Conservation (phyloP, 2,888 invertebrate species). For the Baccha elongata region DNA sequence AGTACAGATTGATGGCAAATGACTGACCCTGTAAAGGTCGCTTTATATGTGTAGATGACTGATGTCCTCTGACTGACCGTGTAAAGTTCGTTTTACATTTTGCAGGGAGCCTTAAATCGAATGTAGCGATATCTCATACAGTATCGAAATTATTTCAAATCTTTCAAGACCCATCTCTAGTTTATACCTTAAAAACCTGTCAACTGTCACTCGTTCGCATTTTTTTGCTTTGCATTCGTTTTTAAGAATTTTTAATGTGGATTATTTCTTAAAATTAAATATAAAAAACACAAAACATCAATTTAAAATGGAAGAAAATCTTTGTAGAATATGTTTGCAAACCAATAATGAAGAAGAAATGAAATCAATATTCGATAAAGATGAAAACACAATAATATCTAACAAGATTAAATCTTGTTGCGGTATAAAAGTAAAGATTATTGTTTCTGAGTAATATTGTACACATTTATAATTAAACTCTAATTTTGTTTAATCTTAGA, state of each 20-base stretch:
- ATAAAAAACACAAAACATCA: background rate
- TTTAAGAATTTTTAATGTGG: background rate
- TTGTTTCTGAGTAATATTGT: no score
- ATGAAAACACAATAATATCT: slow-evolving; percentile 73
- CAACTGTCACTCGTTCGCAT: slow-evolving; percentile 2
- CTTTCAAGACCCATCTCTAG: background rate
- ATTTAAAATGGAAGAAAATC: slow-evolving; percentile 69
- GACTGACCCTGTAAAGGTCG: no score
- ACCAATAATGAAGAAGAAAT: slow-evolving; percentile 77
- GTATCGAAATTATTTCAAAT: no score
- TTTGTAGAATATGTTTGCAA: slow-evolving; percentile 79
- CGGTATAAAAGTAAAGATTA: slow-evolving; percentile 77
- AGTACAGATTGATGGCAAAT: no score
- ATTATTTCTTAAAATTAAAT: background rate
- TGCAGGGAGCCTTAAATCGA: no score
- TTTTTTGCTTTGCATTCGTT: background rate
- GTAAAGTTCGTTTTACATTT: no score
- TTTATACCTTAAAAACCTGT: background rate
- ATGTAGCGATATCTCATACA: no score
- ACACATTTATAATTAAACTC: background rate
- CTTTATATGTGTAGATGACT: no score
- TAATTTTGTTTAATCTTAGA: slow-evolving; percentile 70
- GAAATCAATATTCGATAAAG: slow-evolving; percentile 77
- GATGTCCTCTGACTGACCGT: no score
- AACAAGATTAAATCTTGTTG: slow-evolving; percentile 79